Evolutionary conservation across 1,140 invertebrate genomes (phyloP).

Genomic region (Colletes gigas): DNA sequence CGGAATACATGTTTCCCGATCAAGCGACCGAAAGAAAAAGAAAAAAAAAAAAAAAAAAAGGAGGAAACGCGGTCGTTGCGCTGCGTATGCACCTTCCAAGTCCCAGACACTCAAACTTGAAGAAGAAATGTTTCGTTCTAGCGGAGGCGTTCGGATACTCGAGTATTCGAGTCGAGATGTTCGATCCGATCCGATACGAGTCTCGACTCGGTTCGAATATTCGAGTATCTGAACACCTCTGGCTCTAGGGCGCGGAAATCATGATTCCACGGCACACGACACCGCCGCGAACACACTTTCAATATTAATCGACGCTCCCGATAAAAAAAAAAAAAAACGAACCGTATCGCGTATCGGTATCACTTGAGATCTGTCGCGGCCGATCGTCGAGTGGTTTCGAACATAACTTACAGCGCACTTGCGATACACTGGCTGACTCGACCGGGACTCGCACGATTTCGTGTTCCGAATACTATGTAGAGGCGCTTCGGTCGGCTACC

Average conservation of each 20-base stretch:
- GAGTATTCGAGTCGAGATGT: too few relatives aligned
- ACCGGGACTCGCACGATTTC: conserved; percentile 19
- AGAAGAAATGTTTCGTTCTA: not conserved
- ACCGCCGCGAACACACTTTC: conserved; percentile 13
- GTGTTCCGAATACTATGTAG: not conserved
- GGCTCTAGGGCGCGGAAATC: conserved; percentile 39
- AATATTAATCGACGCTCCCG: not conserved
- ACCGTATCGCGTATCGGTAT: not conserved
- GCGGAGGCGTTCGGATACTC: too few relatives aligned
- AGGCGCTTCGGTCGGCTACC: conserved; percentile 21
- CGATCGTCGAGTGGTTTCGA: not conserved
- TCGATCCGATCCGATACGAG: too few relatives aligned
- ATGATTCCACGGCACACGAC: conserved; percentile 42
- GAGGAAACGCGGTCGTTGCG: conserved; percentile 5
- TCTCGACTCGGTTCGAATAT: too few relatives aligned
- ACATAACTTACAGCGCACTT: conserved; percentile 20
- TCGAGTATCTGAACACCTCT: too few relatives aligned
- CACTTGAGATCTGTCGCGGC: not conserved
- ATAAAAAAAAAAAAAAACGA: not conserved
- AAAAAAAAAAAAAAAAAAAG: not conserved
- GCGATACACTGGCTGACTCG: conserved; percentile 28
- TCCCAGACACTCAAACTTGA: conserved; percentile 9
- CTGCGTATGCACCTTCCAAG: conserved; percentile 19
- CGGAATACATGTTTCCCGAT: conserved; percentile 85
- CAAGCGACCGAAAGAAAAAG: not conserved